A percentile compares a stretch with the other conserved stretches of the same genome.
These are phyloP conservation scores for Antennarius striatus DNA, from an alignment of 2,113 vertebrate species.

Conservation along the genomic window DNA sequence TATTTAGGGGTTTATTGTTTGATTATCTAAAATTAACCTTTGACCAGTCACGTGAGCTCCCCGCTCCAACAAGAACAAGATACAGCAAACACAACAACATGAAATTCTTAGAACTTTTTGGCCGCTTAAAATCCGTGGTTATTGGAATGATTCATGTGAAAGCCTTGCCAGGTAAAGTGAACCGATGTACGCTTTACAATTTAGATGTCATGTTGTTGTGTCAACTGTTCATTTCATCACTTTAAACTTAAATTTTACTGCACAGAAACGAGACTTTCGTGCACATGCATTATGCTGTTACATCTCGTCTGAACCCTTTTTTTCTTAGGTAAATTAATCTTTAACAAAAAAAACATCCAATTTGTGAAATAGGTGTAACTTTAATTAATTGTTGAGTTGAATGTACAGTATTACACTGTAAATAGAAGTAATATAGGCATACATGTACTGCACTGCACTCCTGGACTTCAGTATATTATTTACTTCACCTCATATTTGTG, in stretches of 20 bases:
- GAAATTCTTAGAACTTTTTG: constrained; percentile 79
- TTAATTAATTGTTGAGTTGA: too few relatives aligned
- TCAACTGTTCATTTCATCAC: too few relatives aligned
- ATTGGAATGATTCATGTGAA: constrained; percentile 86
- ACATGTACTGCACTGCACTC: too few relatives aligned
- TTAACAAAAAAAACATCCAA: too few relatives aligned
- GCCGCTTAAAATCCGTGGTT: constrained; percentile 77
- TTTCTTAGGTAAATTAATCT: neutral
- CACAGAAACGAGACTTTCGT: too few relatives aligned
- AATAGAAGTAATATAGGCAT: neutral
- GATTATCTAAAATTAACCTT: constrained; percentile 56
- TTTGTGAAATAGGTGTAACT: too few relatives aligned
- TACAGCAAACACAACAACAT: constrained; percentile 50
- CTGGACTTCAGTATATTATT: too few relatives aligned
- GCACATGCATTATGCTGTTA: neutral
- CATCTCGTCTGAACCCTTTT: neutral
- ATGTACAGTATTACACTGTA: too few relatives aligned
- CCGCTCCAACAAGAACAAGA: neutral
- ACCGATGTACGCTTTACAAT: too few relatives aligned
- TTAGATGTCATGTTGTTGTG: too few relatives aligned
- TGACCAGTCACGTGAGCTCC: constrained; percentile 66
- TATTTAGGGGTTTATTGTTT: neutral
- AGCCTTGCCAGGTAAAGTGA: constrained; percentile 83
- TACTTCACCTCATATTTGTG: too few relatives aligned
- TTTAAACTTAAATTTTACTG: too few relatives aligned